A percentile compares a stretch with the other conserved stretches of the same genome.
Evolutionary conservation across 2,888 invertebrate genomes (phyloP).

Genomic region (Epinotia brunnichana): DNA sequence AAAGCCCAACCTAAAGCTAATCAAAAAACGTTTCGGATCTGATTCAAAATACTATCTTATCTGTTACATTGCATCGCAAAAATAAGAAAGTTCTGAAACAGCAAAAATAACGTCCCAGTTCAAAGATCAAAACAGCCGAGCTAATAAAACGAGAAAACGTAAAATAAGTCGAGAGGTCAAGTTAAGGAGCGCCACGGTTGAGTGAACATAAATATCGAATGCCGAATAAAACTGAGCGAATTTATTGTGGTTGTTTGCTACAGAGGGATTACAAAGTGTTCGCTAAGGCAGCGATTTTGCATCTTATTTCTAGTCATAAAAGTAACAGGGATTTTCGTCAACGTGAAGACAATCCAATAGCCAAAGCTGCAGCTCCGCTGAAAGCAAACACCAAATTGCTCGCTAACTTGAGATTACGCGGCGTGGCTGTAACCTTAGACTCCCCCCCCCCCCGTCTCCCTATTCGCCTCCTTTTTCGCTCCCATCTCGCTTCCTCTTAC

Average conservation of each 20-base stretch:
- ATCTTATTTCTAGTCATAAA: slow-evolving; percentile 25
- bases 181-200: slow-evolving; percentile 42
- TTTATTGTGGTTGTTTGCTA: slow-evolving; percentile 41
- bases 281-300: slow-evolving; percentile 22
- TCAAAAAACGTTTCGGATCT: not conserved
- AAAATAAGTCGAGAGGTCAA: slow-evolving; percentile 43
- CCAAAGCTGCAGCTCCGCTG: slow-evolving; percentile 62
- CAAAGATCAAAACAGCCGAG: slow-evolving; percentile 37
- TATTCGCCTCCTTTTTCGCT: slow-evolving; percentile 35
- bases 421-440: slow-evolving; percentile 51
- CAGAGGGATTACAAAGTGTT: slow-evolving; percentile 41
- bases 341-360: slow-evolving; percentile 62
- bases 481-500: slow-evolving; percentile 44
- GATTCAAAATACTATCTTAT: slow-evolving; percentile 4
- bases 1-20: not conserved
- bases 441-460: slow-evolving; percentile 23
- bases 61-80: slow-evolving; percentile 13
- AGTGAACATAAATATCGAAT: slow-evolving; percentile 44
- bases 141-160: slow-evolving; percentile 42
- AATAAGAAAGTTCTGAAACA: slow-evolving; percentile 22
- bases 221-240: slow-evolving; percentile 44
- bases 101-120: slow-evolving; percentile 35
- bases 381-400: slow-evolving; percentile 79
- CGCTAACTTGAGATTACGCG: slow-evolving; percentile 75
- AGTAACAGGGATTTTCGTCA: slow-evolving; percentile 29